phyloP scores from a whole-genome alignment of 1,140 invertebrate genomes.

The Daktulosphaira vitifoliae region DNA sequence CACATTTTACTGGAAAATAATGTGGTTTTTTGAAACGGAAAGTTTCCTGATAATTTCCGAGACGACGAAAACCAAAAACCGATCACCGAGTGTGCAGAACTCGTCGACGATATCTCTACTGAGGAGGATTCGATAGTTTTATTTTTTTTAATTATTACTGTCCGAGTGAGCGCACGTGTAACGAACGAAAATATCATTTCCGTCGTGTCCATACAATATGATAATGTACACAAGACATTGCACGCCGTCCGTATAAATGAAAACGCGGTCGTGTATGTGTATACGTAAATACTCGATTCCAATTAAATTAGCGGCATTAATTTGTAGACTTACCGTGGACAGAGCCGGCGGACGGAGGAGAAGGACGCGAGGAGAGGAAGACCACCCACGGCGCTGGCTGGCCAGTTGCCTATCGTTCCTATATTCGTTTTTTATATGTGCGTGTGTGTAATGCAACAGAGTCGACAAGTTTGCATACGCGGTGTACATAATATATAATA shows the following conservation, averaged over 20 bases:
- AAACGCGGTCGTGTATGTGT: neutral
- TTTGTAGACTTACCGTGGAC: slow-evolving; percentile 25
- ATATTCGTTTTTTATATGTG: neutral
- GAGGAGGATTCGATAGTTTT: too few relatives aligned
- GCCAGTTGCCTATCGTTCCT: slow-evolving; percentile 23
- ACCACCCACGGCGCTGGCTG: slow-evolving; percentile 26
- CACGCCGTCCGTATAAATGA: neutral
- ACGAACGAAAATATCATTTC: neutral
- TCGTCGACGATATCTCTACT: too few relatives aligned
- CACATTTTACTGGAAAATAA: too few relatives aligned
- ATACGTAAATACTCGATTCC: slow-evolving; percentile 23
- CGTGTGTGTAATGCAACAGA: neutral
- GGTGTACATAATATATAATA: too few relatives aligned
- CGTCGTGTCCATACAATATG: neutral
- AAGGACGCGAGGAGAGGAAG: neutral
- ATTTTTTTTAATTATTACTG: too few relatives aligned
- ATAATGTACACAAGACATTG: neutral
- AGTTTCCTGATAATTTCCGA: too few relatives aligned
- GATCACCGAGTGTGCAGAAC: too few relatives aligned
- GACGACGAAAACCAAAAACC: too few relatives aligned
- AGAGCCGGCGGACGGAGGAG: too few relatives aligned
- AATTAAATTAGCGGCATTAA: slow-evolving; percentile 34
- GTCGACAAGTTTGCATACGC: slow-evolving; percentile 31
- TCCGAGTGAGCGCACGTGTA: too few relatives aligned
- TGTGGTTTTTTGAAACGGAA: too few relatives aligned